phyloP scores from a whole-genome alignment of 2,113 vertebrate genomes.

The Pygoscelis adeliae region DNA sequence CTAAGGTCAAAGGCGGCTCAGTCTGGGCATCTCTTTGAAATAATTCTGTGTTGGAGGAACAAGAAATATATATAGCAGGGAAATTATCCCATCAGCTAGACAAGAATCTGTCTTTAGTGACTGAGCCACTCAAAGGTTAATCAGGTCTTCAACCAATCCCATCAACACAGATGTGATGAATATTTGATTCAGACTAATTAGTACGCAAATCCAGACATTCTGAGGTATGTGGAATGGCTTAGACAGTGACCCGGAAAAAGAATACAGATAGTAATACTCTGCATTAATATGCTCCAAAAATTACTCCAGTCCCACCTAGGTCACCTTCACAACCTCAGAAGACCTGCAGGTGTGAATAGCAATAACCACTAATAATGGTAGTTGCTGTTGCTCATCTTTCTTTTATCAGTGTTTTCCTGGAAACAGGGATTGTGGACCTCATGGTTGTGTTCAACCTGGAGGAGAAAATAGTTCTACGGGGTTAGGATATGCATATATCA shows the following conservation, averaged over 20 bases:
- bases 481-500: background rate
- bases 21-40: background rate
- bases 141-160: slow-evolving; percentile 48
- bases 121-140: slow-evolving; percentile 47
- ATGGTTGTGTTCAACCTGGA: background rate
- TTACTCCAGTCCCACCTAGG: background rate
- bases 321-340: slow-evolving; percentile 29
- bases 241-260: slow-evolving; percentile 47
- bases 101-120: slow-evolving; percentile 26
- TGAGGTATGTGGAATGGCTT: slow-evolving; percentile 23
- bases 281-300: slow-evolving; percentile 32
- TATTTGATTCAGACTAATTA: slow-evolving; percentile 56
- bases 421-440: background rate
- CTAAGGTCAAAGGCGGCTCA: background rate
- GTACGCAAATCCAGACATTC: slow-evolving; percentile 28
- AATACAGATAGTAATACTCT: background rate
- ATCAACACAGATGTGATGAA: background rate
- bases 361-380: background rate
- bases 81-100: slow-evolving; percentile 36
- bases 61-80: background rate
- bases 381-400: background rate
- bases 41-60: background rate
- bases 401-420: background rate
- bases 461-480: background rate
- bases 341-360: background rate